Evolutionary conservation across 2,888 invertebrate genomes (phyloP), one percentile per base, ranked within the genome.

Genomic region (Leucozona laternaria): DNA sequence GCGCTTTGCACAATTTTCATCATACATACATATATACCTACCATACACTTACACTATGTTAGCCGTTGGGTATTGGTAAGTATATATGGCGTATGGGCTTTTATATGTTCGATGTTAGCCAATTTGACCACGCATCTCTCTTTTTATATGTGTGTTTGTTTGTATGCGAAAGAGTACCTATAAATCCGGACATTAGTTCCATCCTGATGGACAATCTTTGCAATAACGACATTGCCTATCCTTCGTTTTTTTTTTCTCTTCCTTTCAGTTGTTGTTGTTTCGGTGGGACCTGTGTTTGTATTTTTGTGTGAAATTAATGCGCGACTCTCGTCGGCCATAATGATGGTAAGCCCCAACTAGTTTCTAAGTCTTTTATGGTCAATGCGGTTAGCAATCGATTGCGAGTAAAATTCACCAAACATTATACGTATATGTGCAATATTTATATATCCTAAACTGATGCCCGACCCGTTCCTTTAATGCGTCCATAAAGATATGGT

Each of bases 161-260:
- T 45, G n/a, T 28, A 55, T 20, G 53, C 20, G 34, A 66, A 71
- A 66, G 64, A 53, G n/a, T 4, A 20, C 75, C 66, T 58, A 78
- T 81, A 86, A 79, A 86, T 86, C 17, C 31, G 70, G 50, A 64
- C 73, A 81, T 86, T 81, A 86, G 81, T 82, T 81, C 64, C 78
- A 45, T 71, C 73, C 73, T 75, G 78, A 81, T 81, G 70, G 77
- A 70, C 62, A 81, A 81, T 86, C 70, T 78, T 73, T 53, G 66
- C 66, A 11, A 48, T 31, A 60, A 73, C 66, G 60, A 48, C 34
- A 76, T 37, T 50, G 25, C 50, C 22, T 53, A 28, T 78, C 17
- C 62, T 40, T 57, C 11, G 22, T 17, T 15, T 53, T 22, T 25
- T 22, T 25, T 15, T 22, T 34, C 53, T 58, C 11, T 28, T 15